phyloP scores from a whole-genome alignment of 1,140 invertebrate species.

The Diuraphis noxia region DNA sequence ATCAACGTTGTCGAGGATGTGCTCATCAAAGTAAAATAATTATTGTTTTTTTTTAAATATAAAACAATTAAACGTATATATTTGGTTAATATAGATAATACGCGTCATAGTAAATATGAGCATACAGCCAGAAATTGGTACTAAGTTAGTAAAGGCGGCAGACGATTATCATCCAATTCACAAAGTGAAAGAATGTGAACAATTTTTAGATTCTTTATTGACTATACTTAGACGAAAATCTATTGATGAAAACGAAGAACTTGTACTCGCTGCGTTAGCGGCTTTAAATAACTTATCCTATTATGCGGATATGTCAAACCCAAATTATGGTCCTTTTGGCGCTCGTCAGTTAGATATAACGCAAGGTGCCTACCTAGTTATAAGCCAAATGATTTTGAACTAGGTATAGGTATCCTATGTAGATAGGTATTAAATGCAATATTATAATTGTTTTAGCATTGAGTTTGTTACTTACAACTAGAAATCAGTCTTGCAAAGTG shows the following conservation, averaged over 20 bases:
- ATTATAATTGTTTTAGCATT: conserved; percentile 58
- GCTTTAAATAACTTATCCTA: conserved; percentile 72
- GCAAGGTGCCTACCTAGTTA: conserved; percentile 60
- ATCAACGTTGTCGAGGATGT: conserved; percentile 67
- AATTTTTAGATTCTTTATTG: conserved; percentile 63
- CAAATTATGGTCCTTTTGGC: conserved; percentile 57
- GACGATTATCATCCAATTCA: conserved; percentile 54
- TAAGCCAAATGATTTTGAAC: background rate
- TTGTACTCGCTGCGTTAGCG: conserved; percentile 68
- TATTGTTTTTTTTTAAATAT: background rate
- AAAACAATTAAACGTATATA: background rate
- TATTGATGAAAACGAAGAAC: conserved; percentile 67
- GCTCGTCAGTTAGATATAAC: conserved; percentile 59
- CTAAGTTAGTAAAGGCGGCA: conserved; percentile 61
- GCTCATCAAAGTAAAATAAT: conserved; percentile 66
- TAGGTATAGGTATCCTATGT: background rate
- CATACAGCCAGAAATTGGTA: conserved; percentile 71
- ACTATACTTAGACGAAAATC: conserved; percentile 63
- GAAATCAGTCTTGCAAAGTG: conserved; percentile 65
- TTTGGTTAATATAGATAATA: conserved; percentile 63
- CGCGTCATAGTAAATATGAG: conserved; percentile 75
- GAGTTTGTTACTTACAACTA: conserved; percentile 61
- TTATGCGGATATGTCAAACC: conserved; percentile 58
- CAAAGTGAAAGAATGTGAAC: conserved; percentile 45
- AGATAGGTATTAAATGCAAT: background rate